Conservation (phyloP, 2,888 invertebrate species). For the Galerucella calmariensis region DNA sequence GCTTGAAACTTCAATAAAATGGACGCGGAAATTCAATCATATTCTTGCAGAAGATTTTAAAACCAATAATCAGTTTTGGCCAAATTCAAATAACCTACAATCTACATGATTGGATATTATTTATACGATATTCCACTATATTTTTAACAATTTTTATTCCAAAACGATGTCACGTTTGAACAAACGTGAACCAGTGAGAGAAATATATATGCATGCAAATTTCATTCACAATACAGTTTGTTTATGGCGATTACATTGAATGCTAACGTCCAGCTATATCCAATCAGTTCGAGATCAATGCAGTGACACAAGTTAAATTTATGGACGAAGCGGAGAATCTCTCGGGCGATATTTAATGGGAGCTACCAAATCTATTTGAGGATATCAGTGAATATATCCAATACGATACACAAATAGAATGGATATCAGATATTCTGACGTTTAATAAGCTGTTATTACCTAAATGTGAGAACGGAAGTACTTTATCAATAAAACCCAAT, state of each 20-base stretch:
- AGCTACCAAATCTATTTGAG: slow-evolving; percentile 30
- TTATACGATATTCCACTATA: no score
- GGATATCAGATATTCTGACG: slow-evolving; percentile 19
- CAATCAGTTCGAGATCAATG: slow-evolving; percentile 27
- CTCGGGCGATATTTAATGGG: slow-evolving; percentile 30
- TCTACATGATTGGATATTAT: no score
- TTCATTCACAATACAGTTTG: slow-evolving; percentile 1
- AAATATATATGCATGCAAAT: slow-evolving; percentile 17
- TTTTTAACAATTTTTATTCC: no score
- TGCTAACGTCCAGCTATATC: slow-evolving; percentile 19
- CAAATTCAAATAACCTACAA: no score
- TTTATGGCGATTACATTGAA: slow-evolving; percentile 3
- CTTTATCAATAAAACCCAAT: slow-evolving; percentile 9
- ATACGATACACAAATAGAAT: slow-evolving; percentile 20
- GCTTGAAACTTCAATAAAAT: no score
- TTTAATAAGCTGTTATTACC: slow-evolving; percentile 32
- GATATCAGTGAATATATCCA: slow-evolving; percentile 29
- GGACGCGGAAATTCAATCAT: no score
- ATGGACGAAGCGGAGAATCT: slow-evolving; percentile 25
- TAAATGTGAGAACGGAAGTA: slow-evolving; percentile 21
- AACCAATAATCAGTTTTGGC: no score
- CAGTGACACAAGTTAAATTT: slow-evolving; percentile 31
- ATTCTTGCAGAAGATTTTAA: no score
- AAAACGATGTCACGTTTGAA: no score
- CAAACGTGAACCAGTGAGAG: background rate